Evolutionary conservation across 2,797 vertebrate species (phyloP).

Genomic region (Lepus townsendii): DNA sequence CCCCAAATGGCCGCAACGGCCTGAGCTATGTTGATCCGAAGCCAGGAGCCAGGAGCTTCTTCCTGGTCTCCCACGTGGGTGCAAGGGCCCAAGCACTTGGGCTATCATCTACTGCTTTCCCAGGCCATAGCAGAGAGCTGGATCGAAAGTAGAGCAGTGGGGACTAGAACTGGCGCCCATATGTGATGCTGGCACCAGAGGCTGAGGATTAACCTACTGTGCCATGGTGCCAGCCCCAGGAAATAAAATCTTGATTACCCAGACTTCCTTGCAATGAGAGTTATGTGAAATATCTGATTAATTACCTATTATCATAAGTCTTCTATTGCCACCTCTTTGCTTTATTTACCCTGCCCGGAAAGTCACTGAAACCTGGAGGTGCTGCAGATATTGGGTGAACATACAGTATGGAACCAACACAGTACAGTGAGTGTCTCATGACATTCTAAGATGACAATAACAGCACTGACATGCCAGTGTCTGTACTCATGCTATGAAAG

Average conservation of each 20-base stretch:
- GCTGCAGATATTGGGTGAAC: background rate
- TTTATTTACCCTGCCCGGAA: background rate
- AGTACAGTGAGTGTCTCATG: background rate
- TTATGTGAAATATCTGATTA: background rate
- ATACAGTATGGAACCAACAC: background rate
- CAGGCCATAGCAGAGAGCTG: too few species aligned
- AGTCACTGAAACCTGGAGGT: background rate
- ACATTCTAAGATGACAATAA: background rate
- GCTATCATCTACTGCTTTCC: too few species aligned
- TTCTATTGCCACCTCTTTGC: background rate
- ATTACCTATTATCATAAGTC: constrained; percentile 24
- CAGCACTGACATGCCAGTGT: background rate
- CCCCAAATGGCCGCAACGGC: too few species aligned
- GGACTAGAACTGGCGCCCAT: too few species aligned
- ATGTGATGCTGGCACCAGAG: too few species aligned
- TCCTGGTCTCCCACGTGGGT: too few species aligned
- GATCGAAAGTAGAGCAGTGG: too few species aligned
- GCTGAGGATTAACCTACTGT: too few species aligned
- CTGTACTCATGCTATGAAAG: background rate
- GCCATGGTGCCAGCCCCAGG: background rate
- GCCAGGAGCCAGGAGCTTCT: too few species aligned
- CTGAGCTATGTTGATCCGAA: too few species aligned
- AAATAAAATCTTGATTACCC: background rate
- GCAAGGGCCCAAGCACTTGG: too few species aligned
- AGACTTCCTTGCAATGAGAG: background rate